Conservation (phyloP, 2,797 vertebrate genomes). For the Columba guinea region DNA sequence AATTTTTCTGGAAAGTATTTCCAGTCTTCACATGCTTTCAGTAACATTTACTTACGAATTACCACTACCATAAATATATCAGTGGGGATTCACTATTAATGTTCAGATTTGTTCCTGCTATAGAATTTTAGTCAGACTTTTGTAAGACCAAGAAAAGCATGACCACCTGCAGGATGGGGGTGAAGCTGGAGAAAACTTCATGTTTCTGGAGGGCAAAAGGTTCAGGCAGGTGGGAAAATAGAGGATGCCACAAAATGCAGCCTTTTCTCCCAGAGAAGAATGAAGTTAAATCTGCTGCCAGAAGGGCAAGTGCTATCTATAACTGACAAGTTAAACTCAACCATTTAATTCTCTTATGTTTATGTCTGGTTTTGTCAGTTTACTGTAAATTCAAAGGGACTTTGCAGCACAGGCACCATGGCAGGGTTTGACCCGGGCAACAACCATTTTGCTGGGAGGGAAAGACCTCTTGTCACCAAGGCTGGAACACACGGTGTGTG, state of each 20-base stretch:
- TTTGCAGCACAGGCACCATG: conserved; percentile 15
- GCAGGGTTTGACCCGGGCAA: conserved; percentile 5
- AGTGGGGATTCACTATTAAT: neutral
- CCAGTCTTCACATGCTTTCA: neutral
- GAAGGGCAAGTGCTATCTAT: conserved; percentile 1
- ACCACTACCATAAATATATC: neutral
- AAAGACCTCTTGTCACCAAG: conserved; percentile 30
- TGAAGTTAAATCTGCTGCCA: conserved; percentile 1
- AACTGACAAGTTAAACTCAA: conserved; percentile 28
- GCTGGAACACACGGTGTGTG: neutral
- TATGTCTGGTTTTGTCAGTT: conserved; percentile 60
- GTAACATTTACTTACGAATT: neutral
- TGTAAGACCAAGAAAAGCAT: neutral
- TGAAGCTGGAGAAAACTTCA: neutral
- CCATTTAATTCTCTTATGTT: conserved; percentile 48
- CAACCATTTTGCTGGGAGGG: conserved; percentile 57
- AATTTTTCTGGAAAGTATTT: neutral
- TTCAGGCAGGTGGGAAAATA: neutral
- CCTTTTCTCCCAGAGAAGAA: neutral
- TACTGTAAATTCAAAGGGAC: conserved; percentile 16
- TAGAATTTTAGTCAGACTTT: neutral
- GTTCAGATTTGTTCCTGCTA: neutral
- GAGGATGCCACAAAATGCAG: neutral
- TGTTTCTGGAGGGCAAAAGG: neutral
- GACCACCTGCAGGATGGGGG: neutral